Evolutionary conservation across 2,888 invertebrate genomes (phyloP).

Genomic region (Euplagia quadripunctaria): DNA sequence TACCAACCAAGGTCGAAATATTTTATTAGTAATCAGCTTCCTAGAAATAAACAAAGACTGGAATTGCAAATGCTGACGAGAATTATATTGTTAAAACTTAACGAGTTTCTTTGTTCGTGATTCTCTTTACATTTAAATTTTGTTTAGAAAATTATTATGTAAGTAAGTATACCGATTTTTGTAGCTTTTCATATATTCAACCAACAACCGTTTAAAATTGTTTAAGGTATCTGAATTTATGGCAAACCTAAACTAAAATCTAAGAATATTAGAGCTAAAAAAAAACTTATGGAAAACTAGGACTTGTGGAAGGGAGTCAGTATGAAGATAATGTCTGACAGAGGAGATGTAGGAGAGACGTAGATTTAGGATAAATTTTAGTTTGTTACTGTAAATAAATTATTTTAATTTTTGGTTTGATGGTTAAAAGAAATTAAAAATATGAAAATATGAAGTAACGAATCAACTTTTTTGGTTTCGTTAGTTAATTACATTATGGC

Average conservation of each 20-base stretch:
- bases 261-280: not conserved
- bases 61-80: slow-evolving; percentile 14
- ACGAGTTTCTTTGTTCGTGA: not conserved
- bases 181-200: not conserved
- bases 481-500: too few species aligned
- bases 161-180: not conserved
- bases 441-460: too few species aligned
- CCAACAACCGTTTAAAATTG: not conserved
- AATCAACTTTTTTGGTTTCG: too few species aligned
- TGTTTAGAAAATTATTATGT: not conserved
- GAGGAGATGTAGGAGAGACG: too few species aligned
- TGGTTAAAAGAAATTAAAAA: too few species aligned
- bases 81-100: slow-evolving; percentile 2
- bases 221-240: not conserved
- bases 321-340: too few species aligned
- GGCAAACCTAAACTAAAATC: not conserved
- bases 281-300: too few species aligned
- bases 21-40: slow-evolving; percentile 15
- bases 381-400: too few species aligned
- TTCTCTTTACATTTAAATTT: not conserved
- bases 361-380: too few species aligned
- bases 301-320: too few species aligned
- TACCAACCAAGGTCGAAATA: slow-evolving; percentile 10
- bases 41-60: slow-evolving; percentile 10
- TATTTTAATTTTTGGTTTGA: too few species aligned